A percentile compares a stretch with the other conserved stretches of the same genome.
Evolutionary conservation across 1,140 invertebrate species (phyloP).

Genomic region (Carcinoscorpius rotundicauda): DNA sequence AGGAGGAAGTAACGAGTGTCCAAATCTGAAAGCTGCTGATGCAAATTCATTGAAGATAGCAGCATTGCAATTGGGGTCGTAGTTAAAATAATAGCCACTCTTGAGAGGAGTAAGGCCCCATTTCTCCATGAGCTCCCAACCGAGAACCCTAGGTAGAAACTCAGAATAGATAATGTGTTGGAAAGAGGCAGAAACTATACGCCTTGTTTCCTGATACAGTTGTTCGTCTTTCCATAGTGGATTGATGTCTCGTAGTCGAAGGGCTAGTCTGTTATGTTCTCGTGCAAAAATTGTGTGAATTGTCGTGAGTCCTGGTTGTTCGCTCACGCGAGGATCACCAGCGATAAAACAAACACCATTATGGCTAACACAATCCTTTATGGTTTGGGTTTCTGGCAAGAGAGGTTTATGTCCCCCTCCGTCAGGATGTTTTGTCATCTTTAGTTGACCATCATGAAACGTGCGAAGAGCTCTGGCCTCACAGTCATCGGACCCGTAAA

Average conservation of each 20-base stretch:
- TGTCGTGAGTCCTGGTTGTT: conserved; percentile 45
- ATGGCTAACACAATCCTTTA: conserved; percentile 72
- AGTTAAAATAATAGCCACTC: conserved; percentile 39
- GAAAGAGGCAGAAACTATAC: conserved; percentile 74
- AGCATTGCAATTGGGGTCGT: conserved; percentile 43
- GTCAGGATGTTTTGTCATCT: conserved; percentile 56
- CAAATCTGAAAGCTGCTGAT: conserved; percentile 68
- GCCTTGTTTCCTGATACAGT: conserved; percentile 40
- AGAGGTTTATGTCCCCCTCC: conserved; percentile 44
- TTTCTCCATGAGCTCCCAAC: conserved; percentile 71
- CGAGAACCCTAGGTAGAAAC: conserved; percentile 87
- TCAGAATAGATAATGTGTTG: conserved; percentile 91
- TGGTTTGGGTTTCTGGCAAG: conserved; percentile 54
- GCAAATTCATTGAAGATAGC: conserved; percentile 48
- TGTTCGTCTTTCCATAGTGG: conserved; percentile 65
- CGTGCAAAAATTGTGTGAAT: conserved; percentile 53
- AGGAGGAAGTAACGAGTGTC: conserved; percentile 77
- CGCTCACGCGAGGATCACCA: conserved; percentile 49
- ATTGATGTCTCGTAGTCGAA: conserved; percentile 55
- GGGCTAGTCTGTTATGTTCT: conserved; percentile 81
- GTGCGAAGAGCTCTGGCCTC: conserved; percentile 55
- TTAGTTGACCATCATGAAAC: conserved; percentile 55
- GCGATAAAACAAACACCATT: conserved; percentile 74
- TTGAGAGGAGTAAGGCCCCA: conserved; percentile 68
- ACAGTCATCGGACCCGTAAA: conserved; percentile 61